A percentile compares a stretch with the other conserved stretches of the same genome.
Conservation (phyloP, 2,888 invertebrate species). For the Charanyca ferruginea region DNA sequence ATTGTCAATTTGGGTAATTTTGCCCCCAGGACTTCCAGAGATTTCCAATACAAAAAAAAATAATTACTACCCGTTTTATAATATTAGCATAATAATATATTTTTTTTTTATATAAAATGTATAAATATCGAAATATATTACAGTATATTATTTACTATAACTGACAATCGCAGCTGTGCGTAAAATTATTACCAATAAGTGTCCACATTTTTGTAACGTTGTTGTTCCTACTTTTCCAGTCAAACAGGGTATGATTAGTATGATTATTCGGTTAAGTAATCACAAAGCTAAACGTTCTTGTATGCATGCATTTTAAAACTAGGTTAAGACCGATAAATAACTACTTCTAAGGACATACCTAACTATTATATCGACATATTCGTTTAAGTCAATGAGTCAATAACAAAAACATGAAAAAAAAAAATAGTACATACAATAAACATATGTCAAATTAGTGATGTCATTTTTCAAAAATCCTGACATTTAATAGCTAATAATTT, state of each 20-base stretch:
- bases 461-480: constrained; percentile 4
- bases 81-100: too few species aligned
- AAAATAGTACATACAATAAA: neutral
- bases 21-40: too few species aligned
- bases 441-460: neutral
- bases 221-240: constrained; percentile 51
- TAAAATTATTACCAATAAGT: constrained; percentile 41
- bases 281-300: constrained; percentile 47
- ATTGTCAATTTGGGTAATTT: too few species aligned
- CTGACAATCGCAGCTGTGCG: constrained; percentile 22
- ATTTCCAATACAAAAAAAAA: too few species aligned
- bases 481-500: constrained; percentile 17
- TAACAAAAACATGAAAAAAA: neutral
- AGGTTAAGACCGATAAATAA: constrained; percentile 48
- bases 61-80: too few species aligned
- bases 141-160: neutral
- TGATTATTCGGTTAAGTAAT: constrained; percentile 57
- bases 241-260: constrained; percentile 48
- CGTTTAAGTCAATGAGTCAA: constrained; percentile 9
- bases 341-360: constrained; percentile 35
- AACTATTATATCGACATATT: constrained; percentile 8
- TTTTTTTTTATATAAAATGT: too few species aligned
- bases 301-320: constrained; percentile 46
- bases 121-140: too few species aligned
- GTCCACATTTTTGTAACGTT: constrained; percentile 46